Percentiles rank a stretch among this genome's conserved stretches.
These are phyloP conservation scores for Leptinotarsa juncta DNA, from an alignment of 2,888 invertebrate species.

Conservation along the genomic window DNA sequence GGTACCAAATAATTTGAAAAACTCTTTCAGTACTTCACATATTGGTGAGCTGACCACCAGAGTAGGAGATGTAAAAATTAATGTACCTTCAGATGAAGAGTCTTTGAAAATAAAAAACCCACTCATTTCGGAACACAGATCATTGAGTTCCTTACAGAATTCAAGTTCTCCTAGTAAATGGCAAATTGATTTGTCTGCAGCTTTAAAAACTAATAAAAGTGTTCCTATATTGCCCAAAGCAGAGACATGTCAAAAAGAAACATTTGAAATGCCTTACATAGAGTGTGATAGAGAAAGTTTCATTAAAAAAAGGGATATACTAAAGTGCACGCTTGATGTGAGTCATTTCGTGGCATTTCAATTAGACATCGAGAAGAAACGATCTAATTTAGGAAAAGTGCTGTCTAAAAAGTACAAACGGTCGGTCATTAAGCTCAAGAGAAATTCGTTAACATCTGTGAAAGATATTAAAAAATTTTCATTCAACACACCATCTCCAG, in stretches of 20 bases:
- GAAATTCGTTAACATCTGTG: conserved; percentile 38
- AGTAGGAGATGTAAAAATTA: conserved; percentile 7
- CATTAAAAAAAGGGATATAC: conserved; percentile 37
- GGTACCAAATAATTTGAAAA: conserved; percentile 51
- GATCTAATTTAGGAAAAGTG: conserved; percentile 68
- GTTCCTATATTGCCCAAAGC: conserved; percentile 45
- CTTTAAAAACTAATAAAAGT: conserved; percentile 57
- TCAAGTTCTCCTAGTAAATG: conserved; percentile 41
- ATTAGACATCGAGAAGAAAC: conserved; percentile 52
- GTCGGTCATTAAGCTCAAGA: conserved; percentile 6
- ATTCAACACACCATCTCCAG: conserved; percentile 73
- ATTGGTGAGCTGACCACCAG: conserved; percentile 7
- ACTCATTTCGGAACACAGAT: conserved; percentile 27
- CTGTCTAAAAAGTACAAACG: conserved; percentile 61
- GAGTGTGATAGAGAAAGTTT: conserved; percentile 57
- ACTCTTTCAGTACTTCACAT: conserved; percentile 24
- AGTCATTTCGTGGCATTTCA: conserved; percentile 47
- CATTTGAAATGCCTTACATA: conserved; percentile 62
- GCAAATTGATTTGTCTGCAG: conserved; percentile 65
- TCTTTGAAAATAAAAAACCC: conserved; percentile 32
- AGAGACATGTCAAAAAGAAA: conserved; percentile 41
- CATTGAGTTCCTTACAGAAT: conserved; percentile 23
- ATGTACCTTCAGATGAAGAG: conserved; percentile 16
- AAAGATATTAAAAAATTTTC: conserved; percentile 64
- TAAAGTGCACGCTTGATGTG: conserved; percentile 57